Evolutionary conservation across 2,797 vertebrate species (phyloP).

Genomic region (Dallia pectoralis): DNA sequence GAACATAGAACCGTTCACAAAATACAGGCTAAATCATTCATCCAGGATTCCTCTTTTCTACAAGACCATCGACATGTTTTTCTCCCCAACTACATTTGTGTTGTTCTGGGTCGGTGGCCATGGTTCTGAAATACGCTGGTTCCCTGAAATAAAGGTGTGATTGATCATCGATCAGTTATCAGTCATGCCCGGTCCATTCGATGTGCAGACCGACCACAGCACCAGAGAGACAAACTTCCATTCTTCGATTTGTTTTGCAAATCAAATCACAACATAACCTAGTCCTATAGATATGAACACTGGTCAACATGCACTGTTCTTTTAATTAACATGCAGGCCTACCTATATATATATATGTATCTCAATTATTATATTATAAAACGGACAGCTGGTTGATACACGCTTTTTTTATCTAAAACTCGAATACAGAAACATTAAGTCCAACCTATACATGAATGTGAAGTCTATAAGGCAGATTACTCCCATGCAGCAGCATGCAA

Average conservation of each 20-base stretch:
- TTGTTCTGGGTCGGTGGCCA: not conserved
- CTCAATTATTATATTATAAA: too few relatives aligned
- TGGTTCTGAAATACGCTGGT: not conserved
- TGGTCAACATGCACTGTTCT: not conserved
- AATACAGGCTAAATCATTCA: not conserved
- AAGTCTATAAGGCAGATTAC: too few relatives aligned
- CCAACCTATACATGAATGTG: too few relatives aligned
- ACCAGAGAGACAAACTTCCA: not conserved
- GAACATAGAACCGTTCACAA: not conserved
- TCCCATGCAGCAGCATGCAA: too few relatives aligned
- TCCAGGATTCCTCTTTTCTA: not conserved
- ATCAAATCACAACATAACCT: not conserved
- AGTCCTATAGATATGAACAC: not conserved
- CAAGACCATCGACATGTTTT: not conserved
- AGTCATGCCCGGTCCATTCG: not conserved
- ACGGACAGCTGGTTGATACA: not conserved
- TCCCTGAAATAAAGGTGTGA: not conserved
- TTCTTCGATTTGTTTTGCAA: not conserved
- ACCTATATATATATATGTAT: not conserved
- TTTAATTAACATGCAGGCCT: not conserved
- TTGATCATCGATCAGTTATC: not conserved
- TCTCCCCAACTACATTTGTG: not conserved
- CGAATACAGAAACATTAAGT: not conserved
- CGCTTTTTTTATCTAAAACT: not conserved
- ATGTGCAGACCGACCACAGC: not conserved